A percentile compares a stretch with the other conserved stretches of the same genome.
Evolutionary conservation across 2,113 vertebrate genomes (phyloP).

Genomic region (Corvus cornix): DNA sequence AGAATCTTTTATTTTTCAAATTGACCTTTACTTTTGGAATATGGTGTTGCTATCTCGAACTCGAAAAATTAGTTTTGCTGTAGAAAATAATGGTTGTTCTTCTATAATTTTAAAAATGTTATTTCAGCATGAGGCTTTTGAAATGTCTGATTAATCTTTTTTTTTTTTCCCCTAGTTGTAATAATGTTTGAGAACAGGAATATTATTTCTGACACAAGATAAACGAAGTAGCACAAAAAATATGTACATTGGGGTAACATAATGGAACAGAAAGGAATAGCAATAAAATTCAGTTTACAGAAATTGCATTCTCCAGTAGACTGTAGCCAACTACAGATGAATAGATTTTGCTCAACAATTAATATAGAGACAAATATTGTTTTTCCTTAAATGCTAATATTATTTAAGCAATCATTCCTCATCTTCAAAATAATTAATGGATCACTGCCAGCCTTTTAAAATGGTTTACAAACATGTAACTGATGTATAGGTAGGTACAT

Average conservation of each 20-base stretch:
- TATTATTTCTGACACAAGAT: constrained; percentile 45
- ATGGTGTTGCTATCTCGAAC: neutral
- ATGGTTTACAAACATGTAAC: neutral
- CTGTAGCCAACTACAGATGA: neutral
- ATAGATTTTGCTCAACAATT: constrained; percentile 18
- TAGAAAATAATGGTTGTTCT: neutral
- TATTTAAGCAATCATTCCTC: neutral
- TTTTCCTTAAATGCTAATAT: constrained; percentile 12
- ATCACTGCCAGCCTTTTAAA: neutral
- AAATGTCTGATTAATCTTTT: constrained; percentile 47
- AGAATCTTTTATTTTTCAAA: neutral
- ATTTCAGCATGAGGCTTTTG: neutral
- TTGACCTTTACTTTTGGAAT: neutral
- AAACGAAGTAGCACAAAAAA: constrained; percentile 25
- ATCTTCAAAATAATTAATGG: neutral
- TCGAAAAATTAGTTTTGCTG: neutral
- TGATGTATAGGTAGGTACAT: neutral
- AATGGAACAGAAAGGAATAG: neutral
- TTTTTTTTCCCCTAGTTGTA: neutral
- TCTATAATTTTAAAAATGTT: neutral
- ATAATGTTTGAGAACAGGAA: neutral
- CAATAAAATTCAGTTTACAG: constrained; percentile 26
- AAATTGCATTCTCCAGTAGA: constrained; percentile 23
- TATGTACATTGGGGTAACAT: constrained; percentile 8
- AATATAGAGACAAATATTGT: constrained; percentile 21